Conservation (phyloP, 1,140 invertebrate species). For the Heliconius himera region DNA sequence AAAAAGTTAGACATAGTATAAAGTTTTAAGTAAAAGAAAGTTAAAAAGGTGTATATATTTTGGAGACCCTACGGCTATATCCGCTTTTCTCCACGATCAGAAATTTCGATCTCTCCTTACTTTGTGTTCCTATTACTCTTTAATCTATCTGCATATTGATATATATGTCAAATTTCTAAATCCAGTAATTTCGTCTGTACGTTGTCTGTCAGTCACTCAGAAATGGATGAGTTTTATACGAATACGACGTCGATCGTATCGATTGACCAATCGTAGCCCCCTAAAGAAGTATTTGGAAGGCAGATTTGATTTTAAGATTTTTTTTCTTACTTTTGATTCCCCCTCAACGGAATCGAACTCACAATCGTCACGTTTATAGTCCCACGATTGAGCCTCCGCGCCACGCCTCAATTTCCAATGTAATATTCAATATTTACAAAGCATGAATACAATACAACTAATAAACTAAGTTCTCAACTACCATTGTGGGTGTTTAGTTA, state of each 20-base stretch:
- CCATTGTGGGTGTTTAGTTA: background rate
- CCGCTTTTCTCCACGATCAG: slow-evolving; percentile 76
- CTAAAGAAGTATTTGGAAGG: too few species aligned
- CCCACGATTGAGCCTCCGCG: background rate
- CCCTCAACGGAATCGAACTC: background rate
- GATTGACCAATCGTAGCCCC: too few species aligned
- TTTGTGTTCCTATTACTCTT: too few species aligned
- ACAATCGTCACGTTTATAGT: background rate
- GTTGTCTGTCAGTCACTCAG: too few species aligned
- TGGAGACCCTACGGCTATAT: slow-evolving; percentile 80
- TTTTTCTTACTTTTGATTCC: too few species aligned
- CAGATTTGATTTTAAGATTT: too few species aligned
- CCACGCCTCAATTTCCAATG: background rate
- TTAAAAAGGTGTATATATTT: slow-evolving; percentile 18
- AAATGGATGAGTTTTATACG: too few species aligned
- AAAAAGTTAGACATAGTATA: background rate
- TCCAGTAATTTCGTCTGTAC: too few species aligned
- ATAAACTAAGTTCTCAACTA: background rate
- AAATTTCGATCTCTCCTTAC: too few species aligned
- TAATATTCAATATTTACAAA: background rate
- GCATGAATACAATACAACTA: background rate
- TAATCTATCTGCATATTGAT: too few species aligned
- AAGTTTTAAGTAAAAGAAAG: background rate
- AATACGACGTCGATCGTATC: too few species aligned
- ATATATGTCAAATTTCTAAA: too few species aligned